Evolutionary conservation across 2,888 invertebrate genomes (phyloP), one percentile per base, ranked within the genome.

Genomic region (Anthophora plumipes): DNA sequence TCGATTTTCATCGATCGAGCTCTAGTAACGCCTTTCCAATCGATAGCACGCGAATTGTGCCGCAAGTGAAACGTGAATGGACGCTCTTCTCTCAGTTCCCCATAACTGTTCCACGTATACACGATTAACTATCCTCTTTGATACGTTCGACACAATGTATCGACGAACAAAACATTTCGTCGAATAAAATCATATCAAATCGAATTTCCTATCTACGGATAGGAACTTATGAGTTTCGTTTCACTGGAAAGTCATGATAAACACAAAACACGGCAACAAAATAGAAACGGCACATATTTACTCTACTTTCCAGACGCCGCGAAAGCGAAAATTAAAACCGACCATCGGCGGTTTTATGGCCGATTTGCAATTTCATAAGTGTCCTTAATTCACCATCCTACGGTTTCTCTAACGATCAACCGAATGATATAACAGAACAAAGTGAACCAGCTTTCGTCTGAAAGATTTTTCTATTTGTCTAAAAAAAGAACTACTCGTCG

Each of bases 51-150:
- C 46, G 60, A 80, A 79, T 59, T 59, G 68, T 80, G 68, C 59
- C 80, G 74, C 61, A 20, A 82, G 71, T 80, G 71, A 82, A 81
- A 80, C 70, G 71, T 80, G 81, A 80, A 82, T 72, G 71, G 48
- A 54, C 43, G 61, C 59, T 54, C 46, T 31, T 70, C 11, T 48
- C 60, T n/a, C n/a, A n/a, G 57, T 67, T 77, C 41, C 39, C 52
- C 75, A 66, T 82, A 82, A 82, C 81, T 80, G 81, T 80, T 69
- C 52, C 75, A 8, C 37, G 43, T 71, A 68, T 80, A 80, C n/a
- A n/a, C 81, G 46, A 71, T 76, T 82, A 55, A 70, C 41, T 41
- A 50, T 63, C 54, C 48, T 41, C 55, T 17, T 9, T 1, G 37
- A 1, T 60, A 48, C 50, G 60, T 69, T 64, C 14, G 39, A 64